Conservation (phyloP, 2,888 invertebrate species). For the Seira ritae region DNA sequence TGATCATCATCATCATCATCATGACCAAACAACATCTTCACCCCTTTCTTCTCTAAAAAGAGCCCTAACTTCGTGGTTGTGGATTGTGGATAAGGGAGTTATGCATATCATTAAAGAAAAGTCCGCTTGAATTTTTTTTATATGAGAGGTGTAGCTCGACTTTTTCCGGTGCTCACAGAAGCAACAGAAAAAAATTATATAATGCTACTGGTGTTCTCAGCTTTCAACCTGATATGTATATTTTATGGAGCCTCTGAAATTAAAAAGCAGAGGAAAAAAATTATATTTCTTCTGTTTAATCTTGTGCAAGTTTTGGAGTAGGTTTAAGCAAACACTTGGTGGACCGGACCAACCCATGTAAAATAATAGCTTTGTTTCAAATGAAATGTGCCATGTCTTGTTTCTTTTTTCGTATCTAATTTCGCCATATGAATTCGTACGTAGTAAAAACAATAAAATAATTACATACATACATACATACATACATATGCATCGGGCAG, state of each 20-base stretch:
- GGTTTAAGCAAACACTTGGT: neutral
- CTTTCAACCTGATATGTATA: constrained; percentile 1
- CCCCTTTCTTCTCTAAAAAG: neutral
- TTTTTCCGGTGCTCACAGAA: constrained; percentile 58
- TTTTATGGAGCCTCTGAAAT: neutral
- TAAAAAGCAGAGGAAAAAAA: too few species aligned
- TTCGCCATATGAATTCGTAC: constrained; percentile 7
- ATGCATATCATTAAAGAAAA: constrained; percentile 48
- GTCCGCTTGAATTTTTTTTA: neutral
- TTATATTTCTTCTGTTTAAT: too few species aligned
- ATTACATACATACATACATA: constrained; percentile 57
- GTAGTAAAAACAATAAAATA: constrained; percentile 53
- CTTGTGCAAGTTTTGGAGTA: neutral
- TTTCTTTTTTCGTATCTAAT: constrained; percentile 1
- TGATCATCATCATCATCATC: neutral
- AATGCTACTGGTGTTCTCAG: neutral
- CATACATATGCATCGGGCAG: neutral
- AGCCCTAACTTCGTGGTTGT: neutral
- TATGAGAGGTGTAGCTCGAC: constrained; percentile 28
- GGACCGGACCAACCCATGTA: neutral
- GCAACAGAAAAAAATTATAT: neutral
- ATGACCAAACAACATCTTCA: neutral
- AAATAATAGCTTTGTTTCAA: constrained; percentile 1
- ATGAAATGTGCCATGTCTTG: neutral
- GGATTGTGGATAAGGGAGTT: neutral